These are phyloP conservation scores for Pogonophryne albipinna DNA, from an alignment of 2,797 vertebrate genomes.

Conservation along the genomic window DNA sequence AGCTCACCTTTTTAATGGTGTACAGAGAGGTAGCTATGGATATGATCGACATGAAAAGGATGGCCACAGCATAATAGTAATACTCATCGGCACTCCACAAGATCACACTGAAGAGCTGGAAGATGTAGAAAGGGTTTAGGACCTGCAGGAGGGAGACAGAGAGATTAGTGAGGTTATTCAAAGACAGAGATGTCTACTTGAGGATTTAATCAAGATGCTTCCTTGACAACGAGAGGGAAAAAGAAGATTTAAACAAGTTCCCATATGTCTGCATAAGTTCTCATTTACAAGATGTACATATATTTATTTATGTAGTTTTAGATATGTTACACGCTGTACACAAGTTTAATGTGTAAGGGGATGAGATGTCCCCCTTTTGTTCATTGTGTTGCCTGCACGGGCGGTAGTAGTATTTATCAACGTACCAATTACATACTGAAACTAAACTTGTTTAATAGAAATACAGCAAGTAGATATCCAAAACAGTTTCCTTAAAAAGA, in stretches of 20 bases:
- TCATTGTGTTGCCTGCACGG: not conserved
- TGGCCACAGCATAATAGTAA: constrained; percentile 97
- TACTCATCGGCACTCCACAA: constrained; percentile 96
- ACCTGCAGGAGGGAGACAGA: constrained; percentile 84
- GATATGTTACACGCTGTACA: not conserved
- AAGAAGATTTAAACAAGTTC: not conserved
- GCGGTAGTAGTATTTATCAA: constrained; percentile 1
- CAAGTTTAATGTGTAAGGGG: not conserved
- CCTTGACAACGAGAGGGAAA: not conserved
- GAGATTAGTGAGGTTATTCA: not conserved
- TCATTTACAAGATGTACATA: no score
- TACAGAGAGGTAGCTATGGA: constrained; percentile 98
- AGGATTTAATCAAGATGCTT: not conserved
- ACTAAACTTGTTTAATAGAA: not conserved
- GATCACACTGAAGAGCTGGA: constrained; percentile 99
- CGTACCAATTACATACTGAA: not conserved
- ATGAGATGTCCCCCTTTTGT: not conserved
- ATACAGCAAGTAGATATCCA: not conserved
- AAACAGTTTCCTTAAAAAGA: not conserved
- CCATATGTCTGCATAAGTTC: not conserved
- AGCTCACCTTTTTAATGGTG: constrained; percentile 97
- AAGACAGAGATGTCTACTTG: not conserved
- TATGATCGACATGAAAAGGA: constrained; percentile 97
- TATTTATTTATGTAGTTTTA: not conserved
- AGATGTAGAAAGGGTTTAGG: constrained; percentile 99